Evolutionary conservation across 2,797 vertebrate genomes (phyloP).

Genomic region (Gobio occitaniae): DNA sequence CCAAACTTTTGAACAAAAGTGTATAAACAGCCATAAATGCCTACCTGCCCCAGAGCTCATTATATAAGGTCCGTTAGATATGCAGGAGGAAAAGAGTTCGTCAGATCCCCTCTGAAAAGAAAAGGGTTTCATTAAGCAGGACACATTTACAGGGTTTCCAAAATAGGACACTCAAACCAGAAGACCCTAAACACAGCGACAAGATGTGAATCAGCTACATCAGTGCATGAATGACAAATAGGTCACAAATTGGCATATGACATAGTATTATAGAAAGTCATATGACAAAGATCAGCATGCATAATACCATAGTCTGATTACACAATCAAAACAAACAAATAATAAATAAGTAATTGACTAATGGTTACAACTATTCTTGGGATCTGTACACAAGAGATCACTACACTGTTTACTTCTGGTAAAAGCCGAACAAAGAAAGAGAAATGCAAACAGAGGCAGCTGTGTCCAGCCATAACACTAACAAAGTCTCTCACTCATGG

Average conservation of each 20-base stretch:
- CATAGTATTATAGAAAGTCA: not conserved
- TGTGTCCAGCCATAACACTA: slow-evolving; percentile 51
- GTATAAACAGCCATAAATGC: not conserved
- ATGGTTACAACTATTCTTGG: not conserved
- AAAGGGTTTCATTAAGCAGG: slow-evolving; percentile 10
- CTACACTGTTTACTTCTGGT: slow-evolving; percentile 31
- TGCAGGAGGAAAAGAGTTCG: slow-evolving; percentile 97
- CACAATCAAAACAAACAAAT: not conserved
- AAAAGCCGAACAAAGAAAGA: slow-evolving; percentile 14
- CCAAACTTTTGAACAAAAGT: not conserved
- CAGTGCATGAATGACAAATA: not conserved
- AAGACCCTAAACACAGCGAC: not conserved
- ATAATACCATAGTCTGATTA: not conserved
- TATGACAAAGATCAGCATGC: not conserved
- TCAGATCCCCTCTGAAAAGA: slow-evolving; percentile 94
- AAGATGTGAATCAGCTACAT: not conserved
- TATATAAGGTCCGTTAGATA: slow-evolving; percentile 99
- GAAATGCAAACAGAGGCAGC: slow-evolving; percentile 51
- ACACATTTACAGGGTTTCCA: not conserved
- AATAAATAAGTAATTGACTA: not conserved
- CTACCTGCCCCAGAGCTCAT: slow-evolving; percentile 90
- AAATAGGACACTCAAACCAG: not conserved
- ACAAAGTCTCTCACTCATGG: slow-evolving; percentile 33
- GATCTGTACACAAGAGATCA: not conserved
- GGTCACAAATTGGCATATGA: not conserved